phyloP scores from a whole-genome alignment of 2,888 invertebrate genomes.

The Drosophila subsilvestris region DNA sequence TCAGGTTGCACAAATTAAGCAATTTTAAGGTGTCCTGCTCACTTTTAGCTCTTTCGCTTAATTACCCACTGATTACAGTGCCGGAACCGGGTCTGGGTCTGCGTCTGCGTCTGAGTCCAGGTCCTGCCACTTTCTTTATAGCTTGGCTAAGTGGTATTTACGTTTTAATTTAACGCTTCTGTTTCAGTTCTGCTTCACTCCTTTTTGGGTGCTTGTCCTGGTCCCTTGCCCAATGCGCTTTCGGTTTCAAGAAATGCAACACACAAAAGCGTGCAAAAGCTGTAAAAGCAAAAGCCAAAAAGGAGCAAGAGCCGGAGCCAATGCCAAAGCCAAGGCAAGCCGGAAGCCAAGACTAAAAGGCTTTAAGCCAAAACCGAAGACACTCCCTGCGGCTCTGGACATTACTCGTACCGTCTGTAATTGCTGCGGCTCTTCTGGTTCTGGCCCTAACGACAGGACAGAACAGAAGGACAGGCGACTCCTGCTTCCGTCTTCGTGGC shows the following conservation, averaged over 20 bases:
- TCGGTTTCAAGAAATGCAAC: slow-evolving; percentile 74
- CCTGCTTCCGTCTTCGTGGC: slow-evolving; percentile 30
- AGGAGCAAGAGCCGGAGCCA: slow-evolving; percentile 9
- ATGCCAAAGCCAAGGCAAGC: slow-evolving; percentile 34
- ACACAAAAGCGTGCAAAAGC: slow-evolving; percentile 35
- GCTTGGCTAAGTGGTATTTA: slow-evolving; percentile 81
- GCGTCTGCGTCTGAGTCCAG: slow-evolving; percentile 23
- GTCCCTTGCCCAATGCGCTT: slow-evolving; percentile 59
- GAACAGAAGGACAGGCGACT: slow-evolving; percentile 10
- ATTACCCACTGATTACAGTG: slow-evolving; percentile 76
- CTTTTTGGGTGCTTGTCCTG: slow-evolving; percentile 15
- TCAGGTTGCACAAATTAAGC: slow-evolving; percentile 68
- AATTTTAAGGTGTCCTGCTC: slow-evolving; percentile 63
- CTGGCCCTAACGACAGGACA: slow-evolving; percentile 59
- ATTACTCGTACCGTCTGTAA: slow-evolving; percentile 63
- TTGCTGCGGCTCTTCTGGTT: slow-evolving; percentile 67
- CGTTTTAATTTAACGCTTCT: slow-evolving; percentile 83
- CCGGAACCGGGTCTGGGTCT: background rate
- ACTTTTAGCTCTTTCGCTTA: slow-evolving; percentile 65
- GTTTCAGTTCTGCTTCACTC: slow-evolving; percentile 33
- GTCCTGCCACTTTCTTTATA: slow-evolving; percentile 71
- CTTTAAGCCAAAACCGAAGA: slow-evolving; percentile 61
- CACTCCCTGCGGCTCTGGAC: slow-evolving; percentile 44
- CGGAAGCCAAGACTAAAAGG: slow-evolving; percentile 65
- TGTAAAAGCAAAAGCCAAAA: slow-evolving; percentile 32